A percentile compares a stretch with the other conserved stretches of the same genome.
These are phyloP conservation scores for Orcinus orca DNA, from an alignment of 2,113 vertebrate genomes.

Conservation along the genomic window DNA sequence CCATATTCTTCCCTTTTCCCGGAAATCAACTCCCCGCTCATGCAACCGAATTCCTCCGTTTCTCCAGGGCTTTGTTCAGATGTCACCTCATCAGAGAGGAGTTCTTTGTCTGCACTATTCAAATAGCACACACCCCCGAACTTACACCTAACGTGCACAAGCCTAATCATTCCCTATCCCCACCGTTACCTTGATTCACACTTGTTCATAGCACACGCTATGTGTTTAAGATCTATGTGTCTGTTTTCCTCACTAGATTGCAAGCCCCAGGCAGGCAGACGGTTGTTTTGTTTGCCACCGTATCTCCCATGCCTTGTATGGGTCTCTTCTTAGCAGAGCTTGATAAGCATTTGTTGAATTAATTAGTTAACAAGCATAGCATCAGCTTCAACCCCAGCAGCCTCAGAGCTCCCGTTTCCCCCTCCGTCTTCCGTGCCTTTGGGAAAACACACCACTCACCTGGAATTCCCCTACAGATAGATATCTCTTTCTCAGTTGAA, in stretches of 20 bases:
- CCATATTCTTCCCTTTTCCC: background rate
- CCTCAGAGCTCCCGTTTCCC: background rate
- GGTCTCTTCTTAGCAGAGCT: background rate
- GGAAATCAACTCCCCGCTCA: background rate
- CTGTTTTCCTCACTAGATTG: background rate
- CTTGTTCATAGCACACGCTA: background rate
- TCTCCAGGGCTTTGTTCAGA: background rate
- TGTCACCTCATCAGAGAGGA: background rate
- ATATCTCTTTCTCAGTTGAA: background rate
- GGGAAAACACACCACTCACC: background rate
- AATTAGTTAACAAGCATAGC: background rate
- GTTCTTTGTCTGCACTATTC: background rate
- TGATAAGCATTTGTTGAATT: background rate
- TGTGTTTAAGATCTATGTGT: background rate
- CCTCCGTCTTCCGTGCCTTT: background rate
- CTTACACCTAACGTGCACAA: background rate
- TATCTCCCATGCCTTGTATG: background rate
- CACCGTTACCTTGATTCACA: fast-evolving
- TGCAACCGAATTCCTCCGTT: background rate
- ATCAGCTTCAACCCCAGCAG: background rate
- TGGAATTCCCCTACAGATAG: background rate
- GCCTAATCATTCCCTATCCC: background rate
- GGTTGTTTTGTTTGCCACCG: background rate
- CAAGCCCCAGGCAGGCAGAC: background rate
- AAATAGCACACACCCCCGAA: background rate